Conservation (phyloP, 1,140 invertebrate genomes). For the Diachasmimorpha longicaudata region DNA sequence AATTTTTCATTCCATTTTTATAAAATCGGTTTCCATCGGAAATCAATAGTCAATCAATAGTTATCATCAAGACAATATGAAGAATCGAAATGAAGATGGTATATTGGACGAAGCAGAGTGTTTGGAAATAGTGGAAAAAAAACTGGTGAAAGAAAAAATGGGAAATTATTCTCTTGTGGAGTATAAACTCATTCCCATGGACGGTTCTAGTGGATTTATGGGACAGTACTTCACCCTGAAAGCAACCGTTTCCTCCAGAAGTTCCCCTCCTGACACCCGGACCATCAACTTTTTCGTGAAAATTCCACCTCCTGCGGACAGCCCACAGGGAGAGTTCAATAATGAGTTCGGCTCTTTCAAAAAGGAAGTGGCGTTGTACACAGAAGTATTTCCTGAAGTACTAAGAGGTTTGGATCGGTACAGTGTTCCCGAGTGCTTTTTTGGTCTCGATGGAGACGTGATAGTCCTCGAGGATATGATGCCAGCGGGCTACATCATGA, state of each 20-base stretch:
- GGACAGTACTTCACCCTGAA: constrained; percentile 49
- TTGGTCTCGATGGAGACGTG: constrained; percentile 56
- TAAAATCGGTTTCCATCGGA: neutral
- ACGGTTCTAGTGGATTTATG: constrained; percentile 43
- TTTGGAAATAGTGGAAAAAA: constrained; percentile 61
- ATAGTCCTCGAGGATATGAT: constrained; percentile 64
- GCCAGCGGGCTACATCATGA: constrained; percentile 61
- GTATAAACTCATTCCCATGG: constrained; percentile 43
- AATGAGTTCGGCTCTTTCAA: constrained; percentile 60
- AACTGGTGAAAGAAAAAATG: constrained; percentile 55
- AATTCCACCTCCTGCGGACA: constrained; percentile 50
- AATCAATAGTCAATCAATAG: neutral
- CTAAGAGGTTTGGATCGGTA: constrained; percentile 39
- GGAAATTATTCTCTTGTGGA: constrained; percentile 42
- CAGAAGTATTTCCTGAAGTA: constrained; percentile 57
- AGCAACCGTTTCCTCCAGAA: constrained; percentile 32
- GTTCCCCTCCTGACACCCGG: constrained; percentile 30
- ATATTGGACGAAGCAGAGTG: constrained; percentile 64
- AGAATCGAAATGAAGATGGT: constrained; percentile 29
- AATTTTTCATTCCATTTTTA: too few species aligned
- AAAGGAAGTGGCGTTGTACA: constrained; percentile 63
- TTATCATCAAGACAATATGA: neutral
- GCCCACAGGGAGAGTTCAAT: constrained; percentile 53
- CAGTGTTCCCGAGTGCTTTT: constrained; percentile 59
- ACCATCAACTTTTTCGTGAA: constrained; percentile 63